Base-by-base conservation (phyloP, 2,113 vertebrate species). In the Coptodon bakossiorum region DNA sequence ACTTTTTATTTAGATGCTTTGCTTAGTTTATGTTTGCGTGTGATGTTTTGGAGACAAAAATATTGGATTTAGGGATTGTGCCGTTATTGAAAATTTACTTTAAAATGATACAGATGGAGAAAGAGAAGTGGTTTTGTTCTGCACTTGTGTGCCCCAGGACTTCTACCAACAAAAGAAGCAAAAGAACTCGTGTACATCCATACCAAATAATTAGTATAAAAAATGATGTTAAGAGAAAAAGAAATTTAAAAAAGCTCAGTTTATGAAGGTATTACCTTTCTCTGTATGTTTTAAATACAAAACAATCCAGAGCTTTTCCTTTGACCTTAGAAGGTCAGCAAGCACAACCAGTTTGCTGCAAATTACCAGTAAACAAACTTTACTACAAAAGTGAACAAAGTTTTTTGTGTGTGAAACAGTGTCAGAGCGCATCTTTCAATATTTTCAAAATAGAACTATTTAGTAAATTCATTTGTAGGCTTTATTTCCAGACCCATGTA, bases 41-140 rank as follows among this genome's bases (percentile, higher is more conserved):
- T 22, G 61, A 88, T 73, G 73, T 85, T 54, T 82, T 78, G 22
- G 17, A 91, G 80, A 84, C 73, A 82, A 88, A 92, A 85, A 80
- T 82, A 91, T 89, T 82, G 53, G 43, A 83, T 86, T 38, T 6
- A 12, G 31, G 53, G 61, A 86, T 34, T 82, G 82, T 5, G 43
- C 8, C 71, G 80, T 81, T 24, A 16, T 52, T 63, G 22, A 68
- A 78, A 57, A 48, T 73, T 81, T 76, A 63, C 78, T 79, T 68
- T 61, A 82, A 90, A 86, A 80, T 88, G 84, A 92, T 71, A 89
- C 73, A 59, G 13, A 84, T 36, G 71, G 19, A 83, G 81, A 80
- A 13, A 76, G 24, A 17, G 5, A 81, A 59, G 45, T 17, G 9
- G 8, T 87, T 92, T 86, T 88, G 17, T 89, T 87, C 87, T 68